Base-by-base conservation (phyloP, 2,797 vertebrate species). In the Mastacembelus armatus region DNA sequence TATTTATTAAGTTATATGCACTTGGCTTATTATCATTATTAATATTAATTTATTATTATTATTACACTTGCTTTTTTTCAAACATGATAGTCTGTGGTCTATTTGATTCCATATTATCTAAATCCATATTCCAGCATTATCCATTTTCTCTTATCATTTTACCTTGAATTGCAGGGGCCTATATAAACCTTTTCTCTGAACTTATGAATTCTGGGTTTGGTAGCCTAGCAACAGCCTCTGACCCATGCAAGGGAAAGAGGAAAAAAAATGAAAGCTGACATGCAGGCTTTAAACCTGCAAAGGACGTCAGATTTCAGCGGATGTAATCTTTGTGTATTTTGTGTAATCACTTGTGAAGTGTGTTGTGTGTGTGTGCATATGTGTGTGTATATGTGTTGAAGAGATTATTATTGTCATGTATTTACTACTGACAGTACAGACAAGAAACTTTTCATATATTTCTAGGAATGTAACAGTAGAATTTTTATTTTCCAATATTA, bases 181-280 rank as follows among this genome's bases (percentile, higher is more conserved):
- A 88, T 88, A 84, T 90, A 91, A 86, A 87, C 83, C 83, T 87
- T 81, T 92, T 85, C 72, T 84, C 88, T 91, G 87, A 93, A 92
- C 85, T 91, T 91, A 85, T 92, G 91, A 90, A 91, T 92, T 92
- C 88, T 80, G 86, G 89, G 87, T 88, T 85, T 91, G 92, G 93
- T 94, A 94, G 85, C 93, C 93, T 94, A 95, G 93, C 94, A 95
- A 94, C 93, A 89, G 92, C 86, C 85, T 92, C 91, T 92, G 91
- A 92, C 91, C 91, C 91, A 89, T 92, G 89, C 85, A 88, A 91
- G 85, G 78, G 85, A 91, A 88, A 85, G 82, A 84, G 80, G 71
- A 70, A 63, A 71, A 80, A 82, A 83, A 72, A 74, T 83, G 78
- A 87, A 84, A 79, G 75, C 86, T 87, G 85, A 89, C 89, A 85